Conservation (phyloP, 2,888 invertebrate species). For the Erebia palarica region DNA sequence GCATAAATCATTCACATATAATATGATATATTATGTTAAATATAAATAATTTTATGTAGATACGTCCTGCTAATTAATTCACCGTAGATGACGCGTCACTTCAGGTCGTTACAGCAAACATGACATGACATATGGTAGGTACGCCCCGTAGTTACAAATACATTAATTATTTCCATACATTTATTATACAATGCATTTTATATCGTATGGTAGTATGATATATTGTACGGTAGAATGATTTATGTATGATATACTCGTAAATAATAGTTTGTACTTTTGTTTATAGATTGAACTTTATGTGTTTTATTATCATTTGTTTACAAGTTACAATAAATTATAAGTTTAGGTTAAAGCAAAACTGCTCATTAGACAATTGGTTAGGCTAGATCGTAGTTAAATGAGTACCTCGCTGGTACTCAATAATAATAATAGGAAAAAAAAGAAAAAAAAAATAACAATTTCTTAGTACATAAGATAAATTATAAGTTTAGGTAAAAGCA, state of each 20-base stretch:
- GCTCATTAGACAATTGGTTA: no score
- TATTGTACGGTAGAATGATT: slow-evolving; percentile 23
- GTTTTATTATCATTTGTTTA: neutral
- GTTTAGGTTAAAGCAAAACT: no score
- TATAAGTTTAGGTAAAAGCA: no score
- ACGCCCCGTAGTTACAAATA: slow-evolving; percentile 31
- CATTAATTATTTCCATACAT: slow-evolving; percentile 42
- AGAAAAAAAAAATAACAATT: no score
- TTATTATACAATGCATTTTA: slow-evolving; percentile 34
- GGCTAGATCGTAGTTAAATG: no score
- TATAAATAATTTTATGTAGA: neutral
- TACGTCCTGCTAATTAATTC: slow-evolving; percentile 52
- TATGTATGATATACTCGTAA: slow-evolving; percentile 25
- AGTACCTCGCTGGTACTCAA: no score
- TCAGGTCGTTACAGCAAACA: slow-evolving; percentile 25
- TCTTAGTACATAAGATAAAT: no score
- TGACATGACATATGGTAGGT: slow-evolving; percentile 40
- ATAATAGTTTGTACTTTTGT: slow-evolving; percentile 19
- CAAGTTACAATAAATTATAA: no score
- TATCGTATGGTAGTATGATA: no score
- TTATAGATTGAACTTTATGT: slow-evolving; percentile 6
- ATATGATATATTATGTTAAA: neutral
- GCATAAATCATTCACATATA: no score
- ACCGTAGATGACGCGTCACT: slow-evolving; percentile 53
- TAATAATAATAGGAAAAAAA: no score